Percentiles rank a stretch among this genome's conserved stretches.
Evolutionary conservation across 2,113 vertebrate species (phyloP).

Genomic region (Caranx melampygus): DNA sequence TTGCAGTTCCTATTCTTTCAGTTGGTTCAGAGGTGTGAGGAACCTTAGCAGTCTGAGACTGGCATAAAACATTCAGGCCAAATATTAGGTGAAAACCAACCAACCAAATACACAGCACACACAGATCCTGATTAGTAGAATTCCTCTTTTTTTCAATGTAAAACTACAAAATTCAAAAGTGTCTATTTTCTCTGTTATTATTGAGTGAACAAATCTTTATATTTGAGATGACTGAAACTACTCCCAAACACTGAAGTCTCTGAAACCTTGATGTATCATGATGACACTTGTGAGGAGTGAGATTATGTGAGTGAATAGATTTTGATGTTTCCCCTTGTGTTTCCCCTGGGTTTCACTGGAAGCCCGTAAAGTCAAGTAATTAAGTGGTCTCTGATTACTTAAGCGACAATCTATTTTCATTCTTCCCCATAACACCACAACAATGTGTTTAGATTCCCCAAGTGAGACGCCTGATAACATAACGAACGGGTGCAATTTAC

Average conservation of each 20-base stretch:
- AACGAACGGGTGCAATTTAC: slow-evolving; percentile 76
- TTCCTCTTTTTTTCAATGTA: background rate
- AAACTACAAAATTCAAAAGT: background rate
- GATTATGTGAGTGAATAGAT: slow-evolving; percentile 51
- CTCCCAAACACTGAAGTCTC: background rate
- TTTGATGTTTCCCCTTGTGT: slow-evolving; percentile 58
- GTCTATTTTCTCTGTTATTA: background rate
- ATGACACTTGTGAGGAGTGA: slow-evolving; percentile 40
- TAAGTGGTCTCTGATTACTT: slow-evolving; percentile 80
- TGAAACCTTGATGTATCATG: slow-evolving; percentile 27
- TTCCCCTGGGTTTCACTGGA: slow-evolving; percentile 55
- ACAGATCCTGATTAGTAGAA: background rate
- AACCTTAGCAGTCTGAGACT: background rate
- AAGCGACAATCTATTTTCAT: slow-evolving; percentile 77
- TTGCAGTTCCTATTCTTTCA: slow-evolving; percentile 9
- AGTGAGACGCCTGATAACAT: slow-evolving; percentile 72
- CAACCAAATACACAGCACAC: background rate
- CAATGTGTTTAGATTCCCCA: slow-evolving; percentile 75
- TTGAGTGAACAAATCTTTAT: background rate
- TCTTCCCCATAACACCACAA: slow-evolving; percentile 73
- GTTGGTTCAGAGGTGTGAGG: slow-evolving; percentile 33
- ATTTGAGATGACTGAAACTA: background rate
- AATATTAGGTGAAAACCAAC: background rate
- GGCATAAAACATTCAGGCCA: background rate
- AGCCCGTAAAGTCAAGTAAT: slow-evolving; percentile 75